Evolutionary conservation across 2,888 invertebrate genomes (phyloP).

Genomic region (Teleiodes luculella): DNA sequence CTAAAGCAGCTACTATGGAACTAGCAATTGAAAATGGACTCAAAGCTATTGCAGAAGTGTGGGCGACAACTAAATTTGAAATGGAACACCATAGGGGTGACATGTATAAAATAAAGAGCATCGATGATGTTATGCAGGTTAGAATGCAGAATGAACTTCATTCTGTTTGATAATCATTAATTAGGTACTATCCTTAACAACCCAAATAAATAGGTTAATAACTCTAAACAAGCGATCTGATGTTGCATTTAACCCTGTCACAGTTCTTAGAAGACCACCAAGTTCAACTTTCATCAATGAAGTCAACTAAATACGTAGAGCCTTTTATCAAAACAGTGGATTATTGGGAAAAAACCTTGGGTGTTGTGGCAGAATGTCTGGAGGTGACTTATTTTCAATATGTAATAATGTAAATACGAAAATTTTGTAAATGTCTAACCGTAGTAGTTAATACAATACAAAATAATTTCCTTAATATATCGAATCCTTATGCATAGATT

Average conservation of each 20-base stretch:
- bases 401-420: no score
- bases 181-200: not conserved
- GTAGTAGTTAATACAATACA: no score
- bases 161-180: not conserved
- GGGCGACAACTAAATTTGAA: constrained; percentile 85
- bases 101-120: constrained; percentile 83
- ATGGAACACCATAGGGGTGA: constrained; percentile 84
- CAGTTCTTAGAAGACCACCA: constrained; percentile 89
- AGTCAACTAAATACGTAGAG: constrained; percentile 91
- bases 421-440: no score
- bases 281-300: constrained; percentile 90
- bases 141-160: not conserved
- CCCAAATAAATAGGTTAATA: no score
- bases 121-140: constrained; percentile 87
- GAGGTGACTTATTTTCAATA: constrained; percentile 70
- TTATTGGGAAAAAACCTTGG: constrained; percentile 90
- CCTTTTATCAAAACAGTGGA: constrained; percentile 91
- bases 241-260: not conserved
- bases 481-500: no score
- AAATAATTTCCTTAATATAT: no score
- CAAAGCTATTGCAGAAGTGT: constrained; percentile 83
- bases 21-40: constrained; percentile 90
- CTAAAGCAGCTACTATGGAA: constrained; percentile 93
- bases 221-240: not conserved
- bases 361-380: constrained; percentile 88